Conservation (phyloP, 1,140 invertebrate genomes). For the Asbolus verrucosus region DNA sequence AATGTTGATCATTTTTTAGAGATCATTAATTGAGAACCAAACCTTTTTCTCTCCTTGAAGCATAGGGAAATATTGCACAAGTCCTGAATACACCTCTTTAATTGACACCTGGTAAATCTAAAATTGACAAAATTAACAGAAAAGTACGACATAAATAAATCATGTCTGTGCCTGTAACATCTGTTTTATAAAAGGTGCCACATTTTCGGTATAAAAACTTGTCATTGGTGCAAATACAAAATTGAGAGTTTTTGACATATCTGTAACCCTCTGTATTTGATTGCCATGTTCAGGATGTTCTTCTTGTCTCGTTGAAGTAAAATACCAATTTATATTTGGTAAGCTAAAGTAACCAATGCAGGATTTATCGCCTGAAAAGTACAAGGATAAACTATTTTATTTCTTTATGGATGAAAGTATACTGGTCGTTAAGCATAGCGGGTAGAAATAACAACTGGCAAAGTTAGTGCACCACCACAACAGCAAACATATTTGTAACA, state of each 20-base stretch:
- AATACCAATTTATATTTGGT: neutral
- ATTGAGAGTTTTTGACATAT: too few species aligned
- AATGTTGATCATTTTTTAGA: neutral
- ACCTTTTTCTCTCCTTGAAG: conserved; percentile 1
- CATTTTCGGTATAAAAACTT: neutral
- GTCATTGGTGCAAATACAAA: too few species aligned
- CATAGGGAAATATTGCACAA: neutral
- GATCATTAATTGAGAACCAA: too few species aligned
- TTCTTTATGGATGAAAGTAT: neutral
- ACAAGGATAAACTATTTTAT: neutral
- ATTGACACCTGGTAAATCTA: neutral
- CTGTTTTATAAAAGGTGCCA: neutral
- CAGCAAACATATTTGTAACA: neutral
- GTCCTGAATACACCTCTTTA: neutral
- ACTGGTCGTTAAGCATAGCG: neutral
- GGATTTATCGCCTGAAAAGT: conserved; percentile 1
- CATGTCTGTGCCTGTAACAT: too few species aligned
- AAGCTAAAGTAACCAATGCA: conserved; percentile 1
- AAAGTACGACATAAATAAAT: too few species aligned
- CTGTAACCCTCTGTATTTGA: too few species aligned
- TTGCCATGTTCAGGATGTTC: too few species aligned
- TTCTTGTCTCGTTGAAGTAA: too few species aligned
- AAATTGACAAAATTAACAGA: too few species aligned
- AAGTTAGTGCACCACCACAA: neutral
- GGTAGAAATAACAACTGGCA: neutral